A percentile compares a stretch with the other conserved stretches of the same genome.
phyloP scores from a whole-genome alignment of 2,113 vertebrate genomes.

The Felis chaus region DNA sequence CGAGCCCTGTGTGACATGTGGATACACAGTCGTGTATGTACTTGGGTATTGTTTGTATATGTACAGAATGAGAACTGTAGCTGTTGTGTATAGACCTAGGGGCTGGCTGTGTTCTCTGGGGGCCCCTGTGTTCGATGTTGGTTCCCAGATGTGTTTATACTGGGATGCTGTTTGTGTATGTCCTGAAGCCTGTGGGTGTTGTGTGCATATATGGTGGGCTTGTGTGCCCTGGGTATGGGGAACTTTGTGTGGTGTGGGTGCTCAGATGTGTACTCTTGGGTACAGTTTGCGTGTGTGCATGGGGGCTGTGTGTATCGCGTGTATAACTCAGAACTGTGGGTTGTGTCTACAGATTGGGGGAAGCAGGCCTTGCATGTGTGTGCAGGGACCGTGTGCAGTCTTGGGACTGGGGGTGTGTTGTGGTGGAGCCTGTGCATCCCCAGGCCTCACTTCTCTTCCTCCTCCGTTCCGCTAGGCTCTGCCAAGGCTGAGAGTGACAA shows the following conservation, averaged over 20 bases:
- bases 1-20: neutral
- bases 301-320: neutral
- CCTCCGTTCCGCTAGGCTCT: conserved; percentile 66
- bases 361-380: neutral
- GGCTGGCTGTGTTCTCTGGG: neutral
- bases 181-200: neutral
- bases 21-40: neutral
- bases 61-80: neutral
- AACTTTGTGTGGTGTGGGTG: neutral
- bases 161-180: neutral
- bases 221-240: neutral
- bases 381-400: neutral
- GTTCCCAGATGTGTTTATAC: neutral
- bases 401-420: neutral
- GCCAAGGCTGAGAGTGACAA: conserved; percentile 84
- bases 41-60: neutral
- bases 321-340: neutral
- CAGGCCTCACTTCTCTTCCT: conserved; percentile 19
- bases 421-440: neutral
- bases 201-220: neutral
- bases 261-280: neutral
- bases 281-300: neutral
- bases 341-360: neutral
- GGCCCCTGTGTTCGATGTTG: neutral
- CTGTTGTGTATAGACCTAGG: neutral